Base-by-base conservation (phyloP, 2,888 invertebrate species). In the Macrosiphum euphorbiae region DNA sequence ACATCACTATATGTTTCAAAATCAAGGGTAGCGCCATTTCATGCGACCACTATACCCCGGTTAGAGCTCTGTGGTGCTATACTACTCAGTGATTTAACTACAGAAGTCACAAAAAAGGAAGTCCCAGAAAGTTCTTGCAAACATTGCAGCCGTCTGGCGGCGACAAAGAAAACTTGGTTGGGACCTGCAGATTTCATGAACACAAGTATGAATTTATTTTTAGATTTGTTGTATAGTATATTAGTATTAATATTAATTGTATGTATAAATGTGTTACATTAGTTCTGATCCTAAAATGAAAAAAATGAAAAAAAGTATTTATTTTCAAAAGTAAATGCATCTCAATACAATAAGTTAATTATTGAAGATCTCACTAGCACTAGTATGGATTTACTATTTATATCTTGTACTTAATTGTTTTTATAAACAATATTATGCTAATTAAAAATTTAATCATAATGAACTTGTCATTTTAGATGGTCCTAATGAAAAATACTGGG, bases 91-190 rank as follows among this genome's bases (percentile, higher is more conserved):
- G n/a, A n/a, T n/a, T n/a, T n/a, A n/a, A n/a, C n/a, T n/a, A n/a
- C 58, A 93, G 93, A 47, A n/a, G 26, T 10, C 47, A 28, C 58
- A 93, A 89, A 35, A 93, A 89, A 35, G n/a, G n/a, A n/a, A 58
- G 95, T 94, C 94, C 95, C 93, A 95, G 98, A 95, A 97, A 97
- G 96, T 97, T 97, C 50, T 96, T 98, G n/a, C 98, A 97, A 96
- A 97, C 97, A 55, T 96, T 98, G 95, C 98, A 98, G 96, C 97
- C 96, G 94, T 96, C 97, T 88, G 97, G 97, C 67, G 96, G 96
- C 90, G 97, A 97, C 95, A 97, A 97, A 95, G 98, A 98, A 96
- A 98, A 98, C 96, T 96, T 98, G 95, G 96, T 96, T 94, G 96
- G 96, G 78, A 97, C 97, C 95, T 97, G 98, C 95, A 97, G 98